phyloP scores from a whole-genome alignment of 2,888 invertebrate species.

The Tyria jacobaeae region DNA sequence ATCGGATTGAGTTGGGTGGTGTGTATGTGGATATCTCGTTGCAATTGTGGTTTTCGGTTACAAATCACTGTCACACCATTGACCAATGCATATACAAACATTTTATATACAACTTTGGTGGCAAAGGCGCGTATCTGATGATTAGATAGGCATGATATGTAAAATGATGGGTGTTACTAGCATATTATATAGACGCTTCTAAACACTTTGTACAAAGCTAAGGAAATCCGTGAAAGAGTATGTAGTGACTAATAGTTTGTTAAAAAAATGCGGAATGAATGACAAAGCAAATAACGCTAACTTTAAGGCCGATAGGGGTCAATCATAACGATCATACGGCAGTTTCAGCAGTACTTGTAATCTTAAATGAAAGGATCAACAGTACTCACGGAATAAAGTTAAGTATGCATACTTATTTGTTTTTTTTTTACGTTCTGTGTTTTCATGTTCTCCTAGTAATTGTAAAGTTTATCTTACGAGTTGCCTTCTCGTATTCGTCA shows the following conservation, averaged over 20 bases:
- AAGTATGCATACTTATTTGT: too few relatives aligned
- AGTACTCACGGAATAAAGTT: too few relatives aligned
- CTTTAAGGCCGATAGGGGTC: too few relatives aligned
- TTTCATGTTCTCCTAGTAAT: neutral
- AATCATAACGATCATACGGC: too few relatives aligned
- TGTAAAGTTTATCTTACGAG: neutral
- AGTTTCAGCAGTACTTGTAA: too few relatives aligned
- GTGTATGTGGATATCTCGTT: constrained; percentile 70
- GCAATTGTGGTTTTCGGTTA: constrained; percentile 79
- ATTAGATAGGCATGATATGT: neutral
- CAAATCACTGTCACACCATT: constrained; percentile 78
- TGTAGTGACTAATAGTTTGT: too few relatives aligned
- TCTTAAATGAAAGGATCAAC: too few relatives aligned
- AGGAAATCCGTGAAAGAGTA: too few relatives aligned
- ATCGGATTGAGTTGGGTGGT: constrained; percentile 69
- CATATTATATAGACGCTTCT: neutral
- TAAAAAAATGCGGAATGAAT: neutral
- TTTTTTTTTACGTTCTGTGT: neutral
- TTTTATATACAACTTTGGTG: neutral
- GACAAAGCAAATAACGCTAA: neutral
- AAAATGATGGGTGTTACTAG: neutral
- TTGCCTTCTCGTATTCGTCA: neutral
- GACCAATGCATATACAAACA: constrained; percentile 35
- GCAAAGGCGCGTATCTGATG: neutral
- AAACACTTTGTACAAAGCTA: neutral